Evolutionary conservation across 2,888 invertebrate species (phyloP).

Genomic region (Nomada lathburiana): DNA sequence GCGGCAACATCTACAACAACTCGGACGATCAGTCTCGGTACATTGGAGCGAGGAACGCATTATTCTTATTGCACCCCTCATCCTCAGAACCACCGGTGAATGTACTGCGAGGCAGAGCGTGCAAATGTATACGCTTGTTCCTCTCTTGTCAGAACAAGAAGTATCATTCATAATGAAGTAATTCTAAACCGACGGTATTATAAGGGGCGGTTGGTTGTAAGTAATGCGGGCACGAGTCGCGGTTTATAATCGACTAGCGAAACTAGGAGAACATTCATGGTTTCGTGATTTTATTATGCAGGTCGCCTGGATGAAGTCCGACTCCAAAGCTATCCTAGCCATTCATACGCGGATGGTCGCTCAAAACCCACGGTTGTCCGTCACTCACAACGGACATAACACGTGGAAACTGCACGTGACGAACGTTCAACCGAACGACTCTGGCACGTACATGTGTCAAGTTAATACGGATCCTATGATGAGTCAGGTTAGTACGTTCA

Average conservation of each 20-base stretch:
- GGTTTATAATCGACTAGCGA: constrained; percentile 59
- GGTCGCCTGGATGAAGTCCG: constrained; percentile 97
- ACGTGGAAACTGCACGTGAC: constrained; percentile 96
- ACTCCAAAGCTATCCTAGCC: constrained; percentile 94
- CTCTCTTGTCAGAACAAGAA: constrained; percentile 1
- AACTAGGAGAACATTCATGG: constrained; percentile 45
- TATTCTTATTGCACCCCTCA: constrained; percentile 23
- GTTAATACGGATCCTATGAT: constrained; percentile 96
- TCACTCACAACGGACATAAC: constrained; percentile 96
- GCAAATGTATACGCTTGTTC: not conserved
- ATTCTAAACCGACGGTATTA: constrained; percentile 38
- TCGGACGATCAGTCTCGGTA: constrained; percentile 11
- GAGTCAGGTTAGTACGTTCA: constrained; percentile 89
- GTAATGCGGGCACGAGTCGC: constrained; percentile 28
- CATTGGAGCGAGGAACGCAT: constrained; percentile 19
- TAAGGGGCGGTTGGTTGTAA: constrained; percentile 20
- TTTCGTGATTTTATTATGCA: constrained; percentile 80
- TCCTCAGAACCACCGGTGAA: not conserved
- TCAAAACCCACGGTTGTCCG: constrained; percentile 93
- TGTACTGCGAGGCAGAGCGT: not conserved
- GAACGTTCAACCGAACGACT: constrained; percentile 95
- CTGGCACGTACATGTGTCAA: constrained; percentile 97
- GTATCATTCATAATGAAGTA: constrained; percentile 33
- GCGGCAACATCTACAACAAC: constrained; percentile 7
- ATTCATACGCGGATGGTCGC: constrained; percentile 96